Base-by-base conservation (phyloP, 1,140 invertebrate genomes). In the Drosophila mayri region DNA sequence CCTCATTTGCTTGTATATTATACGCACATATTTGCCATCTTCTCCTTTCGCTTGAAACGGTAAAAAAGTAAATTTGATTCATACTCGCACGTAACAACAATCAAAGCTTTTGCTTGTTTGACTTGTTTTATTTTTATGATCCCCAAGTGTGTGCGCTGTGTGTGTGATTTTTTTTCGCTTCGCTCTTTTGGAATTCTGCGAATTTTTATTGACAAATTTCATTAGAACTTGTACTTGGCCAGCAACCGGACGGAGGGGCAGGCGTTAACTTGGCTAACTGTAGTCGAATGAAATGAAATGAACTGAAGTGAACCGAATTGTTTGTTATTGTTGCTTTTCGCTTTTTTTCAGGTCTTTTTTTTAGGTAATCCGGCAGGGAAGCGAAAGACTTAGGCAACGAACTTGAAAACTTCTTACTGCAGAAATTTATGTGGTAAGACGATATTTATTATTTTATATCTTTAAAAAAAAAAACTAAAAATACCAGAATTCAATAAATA, bases 51-150 rank as follows among this genome's bases (percentile, higher is more conserved):
- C 88, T 91, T 77, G 85, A 91, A 91, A 91, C 88, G 88, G 88
- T 91, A 91, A 91, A 91, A 91, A 91, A 90, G 88, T 91, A 91
- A 91, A 90, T 91, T 91, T 91, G 71, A 81, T 91, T 91, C 78
- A 86, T 72, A 59, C 62, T 62, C 28, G 37, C 28, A 47, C 35
- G 65, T 47, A 77, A 49, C 37, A 85, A 81, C 75, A 88, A 75
- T 30, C 47, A 59, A 61, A 54, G 44, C 46, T 52, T 76, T 76
- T 76, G 64, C 68, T 67, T 85, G 77, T 77, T 76, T 77, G 62
- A 60, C 41, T 63, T 35, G 72, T 74, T 75, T 75, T 75, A 43
- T 76, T 79, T 61, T 67, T 75, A 54, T 66, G 67, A 54, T 58
- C 35, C 61, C 75, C 68, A 38, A 28, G 55, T 37, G 52, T 37